Conservation (phyloP, 2,113 vertebrate species). For the Tachycineta bicolor region DNA sequence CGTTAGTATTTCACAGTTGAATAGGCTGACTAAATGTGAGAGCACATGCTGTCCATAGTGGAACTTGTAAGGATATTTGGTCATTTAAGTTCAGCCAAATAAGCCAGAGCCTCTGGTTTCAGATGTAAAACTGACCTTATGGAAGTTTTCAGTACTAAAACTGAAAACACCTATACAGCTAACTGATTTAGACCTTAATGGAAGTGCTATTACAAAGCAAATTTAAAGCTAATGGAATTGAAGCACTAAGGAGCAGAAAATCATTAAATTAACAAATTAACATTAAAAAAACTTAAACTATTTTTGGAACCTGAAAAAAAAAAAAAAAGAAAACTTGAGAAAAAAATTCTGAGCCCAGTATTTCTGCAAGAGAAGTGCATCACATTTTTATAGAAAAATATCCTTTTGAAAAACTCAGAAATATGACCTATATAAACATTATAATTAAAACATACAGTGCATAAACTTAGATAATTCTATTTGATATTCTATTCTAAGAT, state of each 20-base stretch:
- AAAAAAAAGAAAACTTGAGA: background rate
- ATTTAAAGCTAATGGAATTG: background rate
- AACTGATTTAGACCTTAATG: background rate
- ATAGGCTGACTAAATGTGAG: background rate
- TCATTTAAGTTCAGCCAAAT: background rate
- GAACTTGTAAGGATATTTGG: background rate
- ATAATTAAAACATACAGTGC: fast-evolving
- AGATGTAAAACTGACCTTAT: background rate
- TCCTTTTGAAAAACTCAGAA: background rate
- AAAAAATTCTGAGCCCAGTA: background rate
- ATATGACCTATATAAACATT: background rate
- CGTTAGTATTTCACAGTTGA: background rate
- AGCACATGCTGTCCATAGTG: background rate
- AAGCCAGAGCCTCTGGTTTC: background rate
- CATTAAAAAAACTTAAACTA: background rate
- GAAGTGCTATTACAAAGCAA: background rate
- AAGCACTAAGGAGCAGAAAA: background rate
- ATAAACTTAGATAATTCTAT: background rate
- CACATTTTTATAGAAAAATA: background rate
- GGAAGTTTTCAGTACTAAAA: background rate
- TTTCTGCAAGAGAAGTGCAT: background rate
- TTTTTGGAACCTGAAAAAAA: background rate
- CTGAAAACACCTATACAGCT: background rate
- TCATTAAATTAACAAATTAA: background rate
- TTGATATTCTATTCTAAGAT: background rate